phyloP scores from a whole-genome alignment of 2,888 invertebrate genomes.

The Diadegma fenestrale region DNA sequence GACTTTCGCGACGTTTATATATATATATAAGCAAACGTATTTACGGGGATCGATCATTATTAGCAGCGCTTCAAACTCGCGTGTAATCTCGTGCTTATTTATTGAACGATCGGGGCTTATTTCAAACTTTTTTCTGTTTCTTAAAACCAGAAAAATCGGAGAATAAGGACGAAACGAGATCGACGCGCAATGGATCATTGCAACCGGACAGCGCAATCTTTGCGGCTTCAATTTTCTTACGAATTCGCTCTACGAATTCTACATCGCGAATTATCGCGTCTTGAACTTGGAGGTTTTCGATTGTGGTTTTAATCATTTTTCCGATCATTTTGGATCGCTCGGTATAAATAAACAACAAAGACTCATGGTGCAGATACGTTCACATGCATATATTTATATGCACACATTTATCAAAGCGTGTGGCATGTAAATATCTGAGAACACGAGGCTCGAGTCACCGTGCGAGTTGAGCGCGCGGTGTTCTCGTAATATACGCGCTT shows the following conservation, averaged over 20 bases:
- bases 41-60: constrained; percentile 62
- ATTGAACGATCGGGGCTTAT: not conserved
- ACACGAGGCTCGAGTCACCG: constrained; percentile 49
- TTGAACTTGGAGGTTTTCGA: not conserved
- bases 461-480: constrained; percentile 10
- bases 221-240: no score
- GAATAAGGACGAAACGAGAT: no score
- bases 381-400: constrained; percentile 14
- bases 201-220: no score
- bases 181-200: no score
- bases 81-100: constrained; percentile 13
- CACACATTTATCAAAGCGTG: constrained; percentile 51
- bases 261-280: no score
- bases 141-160: no score
- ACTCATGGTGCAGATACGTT: not conserved
- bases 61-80: constrained; percentile 38
- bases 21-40: constrained; percentile 22
- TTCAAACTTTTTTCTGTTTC: no score
- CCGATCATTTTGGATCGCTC: not conserved
- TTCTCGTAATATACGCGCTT: constrained; percentile 45
- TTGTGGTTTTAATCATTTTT: not conserved
- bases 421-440: constrained; percentile 64
- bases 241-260: no score
- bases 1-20: constrained; percentile 29
- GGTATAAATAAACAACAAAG: not conserved